Evolutionary conservation across 2,888 invertebrate genomes (phyloP).

Genomic region (Apomyelois bistriatella): DNA sequence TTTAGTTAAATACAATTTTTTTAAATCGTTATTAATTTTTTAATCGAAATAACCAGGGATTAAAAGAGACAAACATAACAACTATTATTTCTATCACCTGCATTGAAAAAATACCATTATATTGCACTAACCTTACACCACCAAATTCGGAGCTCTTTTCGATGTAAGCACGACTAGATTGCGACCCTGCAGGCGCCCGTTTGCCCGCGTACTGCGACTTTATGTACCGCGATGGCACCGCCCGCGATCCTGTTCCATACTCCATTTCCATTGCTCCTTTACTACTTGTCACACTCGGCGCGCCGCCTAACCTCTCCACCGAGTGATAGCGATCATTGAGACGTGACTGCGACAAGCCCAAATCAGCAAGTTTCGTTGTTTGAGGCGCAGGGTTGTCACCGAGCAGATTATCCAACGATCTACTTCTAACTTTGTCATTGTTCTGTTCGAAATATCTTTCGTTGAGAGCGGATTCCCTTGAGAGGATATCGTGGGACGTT

Average conservation of each 20-base stretch:
- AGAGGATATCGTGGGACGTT: constrained; percentile 87
- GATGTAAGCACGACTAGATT: constrained; percentile 92
- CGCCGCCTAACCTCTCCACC: constrained; percentile 85
- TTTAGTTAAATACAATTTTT: too few relatives aligned
- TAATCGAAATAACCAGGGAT: too few relatives aligned
- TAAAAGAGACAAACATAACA: too few relatives aligned
- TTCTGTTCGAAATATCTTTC: constrained; percentile 91
- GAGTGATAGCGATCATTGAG: constrained; percentile 94
- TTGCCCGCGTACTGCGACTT: constrained; percentile 92
- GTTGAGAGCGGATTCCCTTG: constrained; percentile 90
- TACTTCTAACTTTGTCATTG: constrained; percentile 87
- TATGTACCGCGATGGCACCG: constrained; percentile 84
- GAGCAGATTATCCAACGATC: constrained; percentile 89
- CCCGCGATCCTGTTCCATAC: constrained; percentile 81
- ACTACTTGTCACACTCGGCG: constrained; percentile 79
- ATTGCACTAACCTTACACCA: constrained; percentile 72
- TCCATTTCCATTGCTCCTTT: constrained; percentile 84
- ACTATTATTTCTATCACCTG: too few relatives aligned
- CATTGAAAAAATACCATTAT: not conserved
- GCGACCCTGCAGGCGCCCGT: constrained; percentile 90
- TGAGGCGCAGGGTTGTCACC: constrained; percentile 83
- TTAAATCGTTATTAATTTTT: too few relatives aligned
- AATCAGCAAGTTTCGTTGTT: constrained; percentile 82
- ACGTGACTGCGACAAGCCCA: constrained; percentile 91
- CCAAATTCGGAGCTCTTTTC: constrained; percentile 88